Percentiles rank a stretch among this genome's conserved stretches.
Conservation (phyloP, 2,888 invertebrate species). For the Aquatica leii region DNA sequence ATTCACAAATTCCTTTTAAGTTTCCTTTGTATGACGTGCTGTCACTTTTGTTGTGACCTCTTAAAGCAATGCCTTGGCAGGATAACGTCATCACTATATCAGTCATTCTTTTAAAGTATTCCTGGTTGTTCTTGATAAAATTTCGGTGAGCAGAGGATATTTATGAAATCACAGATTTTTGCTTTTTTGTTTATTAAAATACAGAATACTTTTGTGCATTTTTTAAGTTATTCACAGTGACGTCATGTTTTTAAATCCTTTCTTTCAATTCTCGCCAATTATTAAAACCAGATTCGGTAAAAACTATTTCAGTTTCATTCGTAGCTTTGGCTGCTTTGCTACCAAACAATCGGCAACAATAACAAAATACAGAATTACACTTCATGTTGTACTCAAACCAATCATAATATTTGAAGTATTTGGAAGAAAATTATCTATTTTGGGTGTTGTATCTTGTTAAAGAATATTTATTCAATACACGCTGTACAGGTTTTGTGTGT, state of each 20-base stretch:
- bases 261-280: too few species aligned
- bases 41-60: neutral
- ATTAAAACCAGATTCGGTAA: too few species aligned
- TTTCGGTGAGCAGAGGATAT: constrained; percentile 4
- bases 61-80: too few species aligned
- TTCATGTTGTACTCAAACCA: neutral
- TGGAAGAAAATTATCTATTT: neutral
- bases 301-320: too few species aligned
- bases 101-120: neutral
- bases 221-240: too few species aligned
- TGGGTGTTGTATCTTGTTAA: neutral
- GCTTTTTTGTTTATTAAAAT: constrained; percentile 2
- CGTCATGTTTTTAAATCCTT: too few species aligned
- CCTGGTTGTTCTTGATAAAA: neutral
- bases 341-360: too few species aligned
- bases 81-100: neutral
- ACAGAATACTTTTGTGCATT: too few species aligned
- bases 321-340: too few species aligned
- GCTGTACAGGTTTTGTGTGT: neutral
- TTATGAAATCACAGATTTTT: neutral
- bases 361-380: too few species aligned
- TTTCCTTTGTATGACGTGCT: neutral
- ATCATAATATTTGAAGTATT: neutral
- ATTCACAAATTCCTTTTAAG: neutral
- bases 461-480: neutral